A percentile compares a stretch with the other conserved stretches of the same genome.
These are phyloP conservation scores for Serrognathus titanus DNA, from an alignment of 2,888 invertebrate genomes.

Conservation along the genomic window DNA sequence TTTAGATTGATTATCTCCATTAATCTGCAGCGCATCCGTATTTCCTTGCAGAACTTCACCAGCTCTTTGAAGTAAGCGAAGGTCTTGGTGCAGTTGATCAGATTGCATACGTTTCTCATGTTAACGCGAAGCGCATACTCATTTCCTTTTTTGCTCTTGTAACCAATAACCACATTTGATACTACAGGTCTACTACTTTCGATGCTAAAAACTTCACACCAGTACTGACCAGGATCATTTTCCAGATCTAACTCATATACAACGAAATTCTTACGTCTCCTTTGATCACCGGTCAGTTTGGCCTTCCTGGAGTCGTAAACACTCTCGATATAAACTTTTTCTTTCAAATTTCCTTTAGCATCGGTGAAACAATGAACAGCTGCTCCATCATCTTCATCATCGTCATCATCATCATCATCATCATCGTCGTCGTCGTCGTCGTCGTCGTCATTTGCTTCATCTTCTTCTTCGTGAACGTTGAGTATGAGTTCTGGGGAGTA, in stretches of 20 bases:
- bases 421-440: conserved; percentile 39
- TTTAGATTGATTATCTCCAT: neutral
- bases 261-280: conserved; percentile 17
- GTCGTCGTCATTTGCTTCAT: conserved; percentile 60
- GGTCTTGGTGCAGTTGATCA: conserved; percentile 36
- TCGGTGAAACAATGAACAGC: conserved; percentile 61
- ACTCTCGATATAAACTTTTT: conserved; percentile 49
- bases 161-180: conserved; percentile 54
- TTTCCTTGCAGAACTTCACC: neutral
- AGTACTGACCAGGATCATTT: conserved; percentile 59
- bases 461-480: conserved; percentile 49
- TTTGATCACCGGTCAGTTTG: neutral
- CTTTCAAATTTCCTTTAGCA: conserved; percentile 52
- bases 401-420: conserved; percentile 40
- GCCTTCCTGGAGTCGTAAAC: conserved; percentile 22
- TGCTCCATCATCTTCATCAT: conserved; percentile 35
- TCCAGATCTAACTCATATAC: conserved; percentile 55
- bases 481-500: conserved; percentile 51
- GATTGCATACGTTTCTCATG: conserved; percentile 38
- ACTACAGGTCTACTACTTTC: conserved; percentile 51
- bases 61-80: neutral
- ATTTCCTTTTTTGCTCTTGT: conserved; percentile 34
- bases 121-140: conserved; percentile 39
- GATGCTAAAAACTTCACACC: conserved; percentile 60
- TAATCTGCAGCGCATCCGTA: neutral